Evolutionary conservation across 2,888 invertebrate genomes (phyloP).

Genomic region (Pollenia labialis): DNA sequence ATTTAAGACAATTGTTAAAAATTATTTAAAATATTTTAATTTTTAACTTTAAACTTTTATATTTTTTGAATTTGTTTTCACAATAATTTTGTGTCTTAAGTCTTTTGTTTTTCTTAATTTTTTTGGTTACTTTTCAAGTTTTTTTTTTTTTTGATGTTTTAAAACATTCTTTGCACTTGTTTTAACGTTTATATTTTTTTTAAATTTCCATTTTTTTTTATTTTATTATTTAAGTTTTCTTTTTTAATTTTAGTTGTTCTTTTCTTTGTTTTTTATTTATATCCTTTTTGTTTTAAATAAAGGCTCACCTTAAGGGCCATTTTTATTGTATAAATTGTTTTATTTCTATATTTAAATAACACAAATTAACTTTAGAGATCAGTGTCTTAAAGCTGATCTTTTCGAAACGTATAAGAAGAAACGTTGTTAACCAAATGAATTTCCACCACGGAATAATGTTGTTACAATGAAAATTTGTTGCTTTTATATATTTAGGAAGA

Average conservation of each 20-base stretch:
- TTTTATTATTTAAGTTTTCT: neutral
- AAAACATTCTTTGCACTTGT: neutral
- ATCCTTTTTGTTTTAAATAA: conserved; percentile 46
- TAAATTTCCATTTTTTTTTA: neutral
- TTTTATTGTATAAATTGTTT: conserved; percentile 71
- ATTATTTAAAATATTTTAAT: neutral
- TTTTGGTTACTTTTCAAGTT: conserved; percentile 7
- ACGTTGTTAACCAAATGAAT: conserved; percentile 82
- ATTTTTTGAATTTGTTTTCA: neutral
- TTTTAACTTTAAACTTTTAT: neutral
- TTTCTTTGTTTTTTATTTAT: neutral
- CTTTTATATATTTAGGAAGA: conserved; percentile 85
- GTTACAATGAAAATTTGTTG: conserved; percentile 81
- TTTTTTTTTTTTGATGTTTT: conserved; percentile 4
- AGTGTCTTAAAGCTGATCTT: conserved; percentile 78
- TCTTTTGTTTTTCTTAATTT: conserved; percentile 43
- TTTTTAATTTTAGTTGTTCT: conserved; percentile 11
- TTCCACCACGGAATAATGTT: conserved; percentile 84
- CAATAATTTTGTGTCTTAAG: conserved; percentile 41
- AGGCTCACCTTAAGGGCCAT: conserved; percentile 82
- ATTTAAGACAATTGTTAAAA: neutral
- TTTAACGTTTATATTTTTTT: neutral
- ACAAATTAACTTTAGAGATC: conserved; percentile 75
- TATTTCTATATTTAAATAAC: conserved; percentile 63
- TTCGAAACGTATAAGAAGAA: conserved; percentile 55